Evolutionary conservation across 1,140 invertebrate genomes (phyloP).

Genomic region (Drosophila ercepeae): DNA sequence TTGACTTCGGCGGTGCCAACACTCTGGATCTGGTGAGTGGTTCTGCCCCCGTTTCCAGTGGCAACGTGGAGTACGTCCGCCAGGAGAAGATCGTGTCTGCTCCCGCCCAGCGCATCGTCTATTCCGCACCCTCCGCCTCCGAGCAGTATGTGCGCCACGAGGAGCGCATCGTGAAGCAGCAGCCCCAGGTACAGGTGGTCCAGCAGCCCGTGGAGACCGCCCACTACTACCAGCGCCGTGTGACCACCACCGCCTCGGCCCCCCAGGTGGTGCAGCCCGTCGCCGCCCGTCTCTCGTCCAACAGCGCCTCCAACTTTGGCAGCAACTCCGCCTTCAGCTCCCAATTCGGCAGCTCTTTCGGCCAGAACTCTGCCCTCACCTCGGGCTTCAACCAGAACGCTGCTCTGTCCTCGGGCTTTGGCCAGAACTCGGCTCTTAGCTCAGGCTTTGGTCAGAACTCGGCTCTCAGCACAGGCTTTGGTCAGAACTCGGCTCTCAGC

Average conservation of each 20-base stretch:
- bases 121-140: conserved; percentile 53
- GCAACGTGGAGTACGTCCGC: conserved; percentile 61
- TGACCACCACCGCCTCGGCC: conserved; percentile 53
- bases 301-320: conserved; percentile 38
- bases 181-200: conserved; percentile 43
- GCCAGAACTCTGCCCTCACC: conserved; percentile 46
- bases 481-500: conserved; percentile 1
- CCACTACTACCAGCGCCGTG: conserved; percentile 64
- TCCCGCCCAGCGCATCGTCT: conserved; percentile 43
- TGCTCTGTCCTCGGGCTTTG: conserved; percentile 32
- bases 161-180: conserved; percentile 60
- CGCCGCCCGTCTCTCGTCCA: conserved; percentile 21
- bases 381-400: conserved; percentile 25
- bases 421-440: conserved; percentile 8
- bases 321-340: conserved; percentile 32
- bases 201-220: conserved; percentile 53
- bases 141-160: conserved; percentile 69
- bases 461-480: not conserved
- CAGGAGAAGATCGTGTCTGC: conserved; percentile 49
- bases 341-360: conserved; percentile 29
- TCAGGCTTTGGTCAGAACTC: conserved; percentile 28
- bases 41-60: conserved; percentile 12
- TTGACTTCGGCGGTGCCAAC: conserved; percentile 54
- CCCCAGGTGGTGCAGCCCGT: conserved; percentile 53
- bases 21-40: conserved; percentile 14